Percentiles rank a stretch among this genome's conserved stretches.
phyloP scores from a whole-genome alignment of 2,797 vertebrate genomes.

The Microctenopoma stevenorrisi region DNA sequence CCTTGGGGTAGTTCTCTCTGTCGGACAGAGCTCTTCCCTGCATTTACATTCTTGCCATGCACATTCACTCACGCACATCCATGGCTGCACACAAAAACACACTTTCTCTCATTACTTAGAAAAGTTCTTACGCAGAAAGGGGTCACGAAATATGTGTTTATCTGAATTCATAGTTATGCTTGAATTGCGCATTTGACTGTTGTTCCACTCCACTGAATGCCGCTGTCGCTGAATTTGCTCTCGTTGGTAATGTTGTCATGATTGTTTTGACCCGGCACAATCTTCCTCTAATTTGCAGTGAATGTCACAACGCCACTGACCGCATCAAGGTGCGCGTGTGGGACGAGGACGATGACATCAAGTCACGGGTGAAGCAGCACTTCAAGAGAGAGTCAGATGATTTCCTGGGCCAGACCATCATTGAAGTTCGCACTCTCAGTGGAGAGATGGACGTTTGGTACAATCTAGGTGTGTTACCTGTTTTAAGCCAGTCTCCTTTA shows the following conservation, averaged over 20 bases:
- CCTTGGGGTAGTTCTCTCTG: constrained; percentile 36
- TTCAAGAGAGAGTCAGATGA: constrained; percentile 98
- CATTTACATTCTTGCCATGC: neutral
- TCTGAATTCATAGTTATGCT: constrained; percentile 32
- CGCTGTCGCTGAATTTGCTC: constrained; percentile 39
- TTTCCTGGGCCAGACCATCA: constrained; percentile 97
- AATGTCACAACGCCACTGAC: constrained; percentile 97
- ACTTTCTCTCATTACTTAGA: constrained; percentile 6
- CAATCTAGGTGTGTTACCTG: constrained; percentile 88
- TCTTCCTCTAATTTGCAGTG: constrained; percentile 79
- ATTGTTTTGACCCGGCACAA: constrained; percentile 44
- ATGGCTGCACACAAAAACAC: constrained; percentile 3
- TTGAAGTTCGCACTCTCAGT: constrained; percentile 97
- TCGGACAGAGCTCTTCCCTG: neutral
- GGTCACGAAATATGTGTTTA: constrained; percentile 9
- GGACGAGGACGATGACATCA: constrained; percentile 99
- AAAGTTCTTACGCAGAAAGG: constrained; percentile 10
- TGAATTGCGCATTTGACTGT: constrained; percentile 32
- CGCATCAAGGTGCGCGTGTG: constrained; percentile 98
- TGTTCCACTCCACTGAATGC: constrained; percentile 34
- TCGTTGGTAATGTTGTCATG: constrained; percentile 30
- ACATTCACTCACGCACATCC: constrained; percentile 3
- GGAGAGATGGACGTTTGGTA: constrained; percentile 99
- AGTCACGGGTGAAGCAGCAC: constrained; percentile 97
- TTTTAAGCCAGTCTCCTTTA: neutral